These are phyloP conservation scores for Physella acuta DNA, from an alignment of 1,140 invertebrate genomes.

Conservation along the genomic window DNA sequence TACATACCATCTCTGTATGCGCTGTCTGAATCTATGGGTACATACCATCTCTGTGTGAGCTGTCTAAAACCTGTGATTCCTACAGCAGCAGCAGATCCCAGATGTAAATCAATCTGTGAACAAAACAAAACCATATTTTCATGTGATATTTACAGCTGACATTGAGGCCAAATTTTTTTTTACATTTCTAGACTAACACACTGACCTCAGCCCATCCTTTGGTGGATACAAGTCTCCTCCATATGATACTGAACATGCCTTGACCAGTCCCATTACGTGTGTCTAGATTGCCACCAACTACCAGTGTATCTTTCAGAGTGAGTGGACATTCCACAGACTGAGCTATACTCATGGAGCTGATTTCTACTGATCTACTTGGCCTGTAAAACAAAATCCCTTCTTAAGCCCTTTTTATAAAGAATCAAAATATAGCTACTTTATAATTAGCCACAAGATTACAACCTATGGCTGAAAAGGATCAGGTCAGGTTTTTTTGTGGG, in stretches of 20 bases:
- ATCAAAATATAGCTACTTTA: too few relatives aligned
- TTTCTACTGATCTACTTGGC: conserved; percentile 75
- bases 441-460: too few relatives aligned
- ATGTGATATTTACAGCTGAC: too few relatives aligned
- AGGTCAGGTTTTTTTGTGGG: too few relatives aligned
- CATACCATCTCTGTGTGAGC: conserved; percentile 66
- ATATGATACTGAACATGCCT: conserved; percentile 75
- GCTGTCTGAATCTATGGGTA: too few relatives aligned
- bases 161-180: too few relatives aligned
- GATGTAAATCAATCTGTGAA: conserved; percentile 14
- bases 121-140: too few relatives aligned
- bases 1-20: too few relatives aligned
- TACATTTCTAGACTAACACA: too few relatives aligned
- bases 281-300: conserved; percentile 68
- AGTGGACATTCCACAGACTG: conserved; percentile 92
- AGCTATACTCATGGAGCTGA: conserved; percentile 85
- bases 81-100: conserved; percentile 58
- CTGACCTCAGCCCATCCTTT: conserved; percentile 81
- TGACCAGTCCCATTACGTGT: conserved; percentile 83
- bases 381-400: too few relatives aligned
- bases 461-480: too few relatives aligned
- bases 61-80: conserved; percentile 67
- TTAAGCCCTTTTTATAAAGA: too few relatives aligned
- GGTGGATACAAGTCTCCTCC: conserved; percentile 74
- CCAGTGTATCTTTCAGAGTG: conserved; percentile 79